Conservation (phyloP, 2,888 invertebrate genomes). For the Drosophila limbata region DNA sequence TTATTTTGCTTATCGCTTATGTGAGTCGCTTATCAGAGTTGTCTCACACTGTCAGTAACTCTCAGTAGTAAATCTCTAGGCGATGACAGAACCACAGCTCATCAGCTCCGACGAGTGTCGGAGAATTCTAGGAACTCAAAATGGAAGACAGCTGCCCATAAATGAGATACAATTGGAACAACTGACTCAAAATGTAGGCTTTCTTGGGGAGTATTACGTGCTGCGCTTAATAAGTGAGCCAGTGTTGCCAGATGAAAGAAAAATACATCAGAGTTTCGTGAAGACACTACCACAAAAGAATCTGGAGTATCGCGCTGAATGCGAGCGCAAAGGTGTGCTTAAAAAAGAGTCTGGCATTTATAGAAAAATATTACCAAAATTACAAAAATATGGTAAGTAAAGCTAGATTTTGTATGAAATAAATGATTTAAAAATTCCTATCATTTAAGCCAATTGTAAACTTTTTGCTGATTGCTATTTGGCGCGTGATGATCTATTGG, state of each 20-base stretch:
- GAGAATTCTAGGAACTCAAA: constrained; percentile 1
- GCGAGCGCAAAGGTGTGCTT: constrained; percentile 7
- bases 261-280: background rate
- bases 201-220: constrained; percentile 12
- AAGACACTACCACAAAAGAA: constrained; percentile 22
- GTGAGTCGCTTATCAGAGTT: background rate
- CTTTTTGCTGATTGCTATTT: constrained; percentile 8
- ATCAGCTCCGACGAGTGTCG: constrained; percentile 7
- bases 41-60: background rate
- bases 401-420: background rate
- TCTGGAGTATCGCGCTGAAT: constrained; percentile 8
- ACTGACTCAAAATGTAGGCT: background rate
- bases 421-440: background rate
- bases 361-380: constrained; percentile 1
- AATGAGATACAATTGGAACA: background rate
- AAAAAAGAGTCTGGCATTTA: constrained; percentile 8
- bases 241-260: background rate
- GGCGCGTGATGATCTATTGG: constrained; percentile 14
- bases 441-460: background rate
- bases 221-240: background rate
- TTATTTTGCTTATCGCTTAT: background rate
- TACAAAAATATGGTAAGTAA: constrained; percentile 13
- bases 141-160: background rate
- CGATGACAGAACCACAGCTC: constrained; percentile 7
- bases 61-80: background rate